Evolutionary conservation across 2,797 vertebrate genomes (phyloP).

Genomic region (Cetoscarus ocellatus): DNA sequence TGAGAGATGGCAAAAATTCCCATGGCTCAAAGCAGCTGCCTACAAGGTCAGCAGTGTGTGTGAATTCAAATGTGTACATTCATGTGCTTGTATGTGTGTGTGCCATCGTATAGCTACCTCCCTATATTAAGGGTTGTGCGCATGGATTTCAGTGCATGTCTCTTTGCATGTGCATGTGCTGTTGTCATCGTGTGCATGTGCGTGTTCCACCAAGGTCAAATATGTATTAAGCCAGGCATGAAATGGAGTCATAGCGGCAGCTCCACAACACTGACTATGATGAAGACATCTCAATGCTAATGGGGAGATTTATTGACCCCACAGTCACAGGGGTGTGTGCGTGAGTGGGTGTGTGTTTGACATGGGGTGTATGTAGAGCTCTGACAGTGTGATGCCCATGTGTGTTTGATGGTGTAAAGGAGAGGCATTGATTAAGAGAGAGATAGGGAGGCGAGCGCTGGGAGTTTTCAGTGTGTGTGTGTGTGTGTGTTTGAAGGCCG

Average conservation of each 20-base stretch:
- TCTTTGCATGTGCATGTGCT: constrained; percentile 1
- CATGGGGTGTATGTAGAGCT: constrained; percentile 5
- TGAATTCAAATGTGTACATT: constrained; percentile 8
- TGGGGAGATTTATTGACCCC: constrained; percentile 75
- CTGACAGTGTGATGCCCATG: constrained; percentile 6
- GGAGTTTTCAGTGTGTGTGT: constrained; percentile 5
- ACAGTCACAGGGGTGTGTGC: constrained; percentile 19
- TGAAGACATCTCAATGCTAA: constrained; percentile 77
- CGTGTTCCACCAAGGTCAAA: constrained; percentile 75
- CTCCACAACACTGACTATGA: constrained; percentile 66
- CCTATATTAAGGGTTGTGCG: neutral
- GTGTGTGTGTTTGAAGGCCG: constrained; percentile 35
- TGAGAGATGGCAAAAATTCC: neutral
- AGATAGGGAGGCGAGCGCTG: constrained; percentile 19
- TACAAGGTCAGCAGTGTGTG: constrained; percentile 12
- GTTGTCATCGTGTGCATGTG: constrained; percentile 20
- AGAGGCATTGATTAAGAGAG: constrained; percentile 28
- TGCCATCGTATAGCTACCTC: constrained; percentile 10
- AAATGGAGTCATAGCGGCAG: constrained; percentile 70
- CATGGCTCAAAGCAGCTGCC: neutral
- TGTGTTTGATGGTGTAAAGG: constrained; percentile 29
- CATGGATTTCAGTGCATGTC: neutral
- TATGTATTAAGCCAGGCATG: constrained; percentile 72
- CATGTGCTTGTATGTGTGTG: neutral
- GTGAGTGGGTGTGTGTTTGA: neutral